Conservation (phyloP, 1,140 invertebrate species). For the Gryon sp. region DNA sequence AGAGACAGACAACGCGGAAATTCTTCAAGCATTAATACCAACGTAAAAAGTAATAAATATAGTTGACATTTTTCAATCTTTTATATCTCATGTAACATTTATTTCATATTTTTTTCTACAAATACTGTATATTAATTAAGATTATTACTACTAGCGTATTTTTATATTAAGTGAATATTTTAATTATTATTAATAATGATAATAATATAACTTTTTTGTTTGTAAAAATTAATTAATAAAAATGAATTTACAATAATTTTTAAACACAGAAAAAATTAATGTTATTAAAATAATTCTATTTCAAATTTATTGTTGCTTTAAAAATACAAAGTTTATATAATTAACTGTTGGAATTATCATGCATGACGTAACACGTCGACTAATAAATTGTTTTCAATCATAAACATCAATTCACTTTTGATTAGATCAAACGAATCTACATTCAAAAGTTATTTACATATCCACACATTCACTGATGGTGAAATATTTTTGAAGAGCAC, state of each 20-base stretch:
- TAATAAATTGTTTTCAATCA: constrained; percentile 50
- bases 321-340: constrained; percentile 39
- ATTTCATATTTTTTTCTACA: too few relatives aligned
- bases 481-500: constrained; percentile 8
- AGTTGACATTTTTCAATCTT: constrained; percentile 22
- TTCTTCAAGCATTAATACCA: constrained; percentile 28
- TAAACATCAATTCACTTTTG: constrained; percentile 38
- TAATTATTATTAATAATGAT: too few relatives aligned
- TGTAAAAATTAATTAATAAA: too few relatives aligned
- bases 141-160: too few relatives aligned
- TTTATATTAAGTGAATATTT: too few relatives aligned
- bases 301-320: constrained; percentile 24
- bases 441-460: constrained; percentile 31
- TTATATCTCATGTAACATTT: background rate
- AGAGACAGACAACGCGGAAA: constrained; percentile 30
- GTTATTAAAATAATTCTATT: too few relatives aligned
- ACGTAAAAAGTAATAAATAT: constrained; percentile 36
- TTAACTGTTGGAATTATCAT: constrained; percentile 32
- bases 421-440: constrained; percentile 20
- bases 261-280: too few relatives aligned
- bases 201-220: too few relatives aligned
- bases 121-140: too few relatives aligned
- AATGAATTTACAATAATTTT: too few relatives aligned
- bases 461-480: background rate
- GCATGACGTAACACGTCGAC: constrained; percentile 18